Evolutionary conservation across 1,140 invertebrate genomes (phyloP).

Genomic region (Cheumatopsyche charites): DNA sequence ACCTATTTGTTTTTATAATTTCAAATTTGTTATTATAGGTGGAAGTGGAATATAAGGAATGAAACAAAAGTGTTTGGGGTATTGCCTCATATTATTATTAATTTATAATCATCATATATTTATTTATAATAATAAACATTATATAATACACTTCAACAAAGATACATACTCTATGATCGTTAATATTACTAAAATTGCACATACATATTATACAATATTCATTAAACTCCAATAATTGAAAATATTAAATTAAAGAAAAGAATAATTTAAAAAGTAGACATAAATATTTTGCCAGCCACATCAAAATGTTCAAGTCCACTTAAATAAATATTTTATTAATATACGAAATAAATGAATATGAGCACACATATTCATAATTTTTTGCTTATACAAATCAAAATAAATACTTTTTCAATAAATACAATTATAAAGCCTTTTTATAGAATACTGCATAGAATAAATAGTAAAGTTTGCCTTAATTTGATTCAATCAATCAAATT

Average conservation of each 20-base stretch:
- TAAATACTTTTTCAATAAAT: no score
- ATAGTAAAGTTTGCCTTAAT: no score
- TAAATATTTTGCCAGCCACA: conserved; percentile 46
- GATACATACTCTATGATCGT: conserved; percentile 33
- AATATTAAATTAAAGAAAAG: conserved; percentile 10
- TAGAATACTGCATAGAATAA: no score
- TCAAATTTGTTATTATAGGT: no score
- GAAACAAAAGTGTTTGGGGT: conserved; percentile 36
- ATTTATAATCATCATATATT: conserved; percentile 33
- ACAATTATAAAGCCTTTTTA: neutral
- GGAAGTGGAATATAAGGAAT: conserved; percentile 25
- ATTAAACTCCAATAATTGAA: conserved; percentile 7
- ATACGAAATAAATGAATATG: neutral
- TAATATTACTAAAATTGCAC: conserved; percentile 26
- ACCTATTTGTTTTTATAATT: no score
- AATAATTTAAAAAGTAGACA: neutral
- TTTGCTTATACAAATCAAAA: neutral
- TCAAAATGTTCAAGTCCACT: conserved; percentile 42
- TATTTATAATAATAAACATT: conserved; percentile 46
- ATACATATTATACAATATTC: conserved; percentile 29
- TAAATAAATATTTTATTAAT: no score
- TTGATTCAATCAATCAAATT: no score
- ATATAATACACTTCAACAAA: conserved; percentile 47
- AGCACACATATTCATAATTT: neutral
- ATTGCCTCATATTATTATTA: conserved; percentile 47